Evolutionary conservation across 2,797 vertebrate species (phyloP).

Genomic region (Sebastes umbrosus): DNA sequence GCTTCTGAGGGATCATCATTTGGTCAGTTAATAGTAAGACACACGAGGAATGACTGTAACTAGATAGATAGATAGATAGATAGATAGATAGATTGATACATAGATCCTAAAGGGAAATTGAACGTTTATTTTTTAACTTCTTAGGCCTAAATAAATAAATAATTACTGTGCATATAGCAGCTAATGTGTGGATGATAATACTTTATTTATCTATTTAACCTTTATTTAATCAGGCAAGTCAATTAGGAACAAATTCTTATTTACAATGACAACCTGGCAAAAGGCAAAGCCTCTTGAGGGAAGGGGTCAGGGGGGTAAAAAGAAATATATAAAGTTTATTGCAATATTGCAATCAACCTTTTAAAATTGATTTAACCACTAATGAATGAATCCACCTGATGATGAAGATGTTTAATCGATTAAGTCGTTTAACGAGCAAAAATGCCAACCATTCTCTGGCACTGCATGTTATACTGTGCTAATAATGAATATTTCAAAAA

Average conservation of each 20-base stretch:
- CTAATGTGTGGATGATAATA: neutral
- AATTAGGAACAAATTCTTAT: too few species aligned
- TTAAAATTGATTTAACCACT: neutral
- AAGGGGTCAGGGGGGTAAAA: too few species aligned
- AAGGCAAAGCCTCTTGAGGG: too few species aligned
- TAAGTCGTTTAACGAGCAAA: neutral
- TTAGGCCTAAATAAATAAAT: neutral
- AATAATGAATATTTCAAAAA: neutral
- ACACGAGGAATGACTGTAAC: neutral
- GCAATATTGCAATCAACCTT: neutral
- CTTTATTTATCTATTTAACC: too few species aligned
- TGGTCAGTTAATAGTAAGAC: conserved; percentile 23
- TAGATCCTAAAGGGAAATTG: neutral
- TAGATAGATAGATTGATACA: neutral
- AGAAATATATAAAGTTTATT: too few species aligned
- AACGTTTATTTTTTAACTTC: neutral
- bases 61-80: neutral
- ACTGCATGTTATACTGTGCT: neutral
- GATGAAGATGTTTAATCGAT: neutral
- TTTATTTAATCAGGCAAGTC: too few species aligned
- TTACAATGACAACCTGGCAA: too few species aligned
- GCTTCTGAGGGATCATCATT: conserved; percentile 40
- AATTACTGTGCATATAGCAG: neutral
- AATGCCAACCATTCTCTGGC: neutral
- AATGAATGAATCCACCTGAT: too few species aligned